A percentile compares a stretch with the other conserved stretches of the same genome.
These are phyloP conservation scores for Mormyrops boulengeri DNA, from an alignment of 2,797 vertebrate species.

Conservation along the genomic window DNA sequence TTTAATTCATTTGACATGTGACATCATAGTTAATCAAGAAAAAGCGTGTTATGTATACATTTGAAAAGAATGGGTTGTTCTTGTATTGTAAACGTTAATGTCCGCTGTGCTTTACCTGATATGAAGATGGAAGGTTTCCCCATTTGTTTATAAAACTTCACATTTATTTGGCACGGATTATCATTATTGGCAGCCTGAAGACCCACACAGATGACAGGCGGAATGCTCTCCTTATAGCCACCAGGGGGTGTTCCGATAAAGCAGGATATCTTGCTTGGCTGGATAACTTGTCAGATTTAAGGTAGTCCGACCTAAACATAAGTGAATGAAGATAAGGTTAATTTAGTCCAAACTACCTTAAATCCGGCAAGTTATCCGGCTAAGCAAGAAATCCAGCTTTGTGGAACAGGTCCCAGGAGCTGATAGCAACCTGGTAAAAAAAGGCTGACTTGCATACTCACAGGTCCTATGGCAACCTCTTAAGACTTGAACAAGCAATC, in stretches of 20 bases:
- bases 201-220: not conserved
- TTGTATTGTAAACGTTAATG: not conserved
- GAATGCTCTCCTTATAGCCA: not conserved
- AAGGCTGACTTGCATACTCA: not conserved
- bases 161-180: not conserved
- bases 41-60: not conserved
- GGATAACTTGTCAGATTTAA: not conserved
- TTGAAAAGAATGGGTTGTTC: not conserved
- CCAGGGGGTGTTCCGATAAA: not conserved
- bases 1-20: not conserved
- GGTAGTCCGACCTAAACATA: not conserved
- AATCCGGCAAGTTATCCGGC: too few relatives aligned
- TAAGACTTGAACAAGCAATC: not conserved
- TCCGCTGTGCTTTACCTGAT: not conserved
- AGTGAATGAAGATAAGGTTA: not conserved
- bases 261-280: not conserved
- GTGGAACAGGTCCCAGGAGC: too few relatives aligned
- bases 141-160: not conserved
- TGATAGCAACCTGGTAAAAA: too few relatives aligned
- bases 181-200: not conserved
- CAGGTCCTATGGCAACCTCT: not conserved
- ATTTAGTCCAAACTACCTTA: too few relatives aligned
- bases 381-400: too few relatives aligned
- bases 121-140: not conserved
- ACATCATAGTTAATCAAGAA: not conserved